Evolutionary conservation across 2,888 invertebrate genomes (phyloP).

Genomic region (Aethes cnicana): DNA sequence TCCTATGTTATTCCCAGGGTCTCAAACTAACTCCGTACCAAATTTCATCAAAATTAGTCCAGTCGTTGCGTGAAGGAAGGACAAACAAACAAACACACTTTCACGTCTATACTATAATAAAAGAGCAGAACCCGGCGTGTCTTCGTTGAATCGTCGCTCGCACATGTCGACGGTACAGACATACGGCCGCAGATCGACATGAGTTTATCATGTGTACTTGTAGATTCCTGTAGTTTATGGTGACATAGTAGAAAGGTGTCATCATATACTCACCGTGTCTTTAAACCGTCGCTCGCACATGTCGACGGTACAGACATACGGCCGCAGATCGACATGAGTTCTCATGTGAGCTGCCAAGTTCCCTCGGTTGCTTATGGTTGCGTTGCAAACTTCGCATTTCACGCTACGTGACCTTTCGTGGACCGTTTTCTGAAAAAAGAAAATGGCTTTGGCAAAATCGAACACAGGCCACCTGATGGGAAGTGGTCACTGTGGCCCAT

Average conservation of each 20-base stretch:
- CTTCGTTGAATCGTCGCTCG: constrained; percentile 12
- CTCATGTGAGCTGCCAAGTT: constrained; percentile 51
- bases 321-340: constrained; percentile 28
- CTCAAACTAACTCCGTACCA: too few species aligned
- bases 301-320: not conserved
- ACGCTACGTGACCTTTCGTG: constrained; percentile 43
- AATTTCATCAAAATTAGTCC: too few species aligned
- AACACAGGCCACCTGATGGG: too few species aligned
- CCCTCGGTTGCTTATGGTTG: constrained; percentile 33
- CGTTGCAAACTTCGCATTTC: constrained; percentile 55
- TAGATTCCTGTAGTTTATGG: constrained; percentile 43
- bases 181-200: constrained; percentile 10
- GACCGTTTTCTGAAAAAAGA: constrained; percentile 41
- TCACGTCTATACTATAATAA: too few species aligned
- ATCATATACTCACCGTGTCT: too few species aligned
- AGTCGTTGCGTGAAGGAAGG: too few species aligned
- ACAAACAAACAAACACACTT: too few species aligned
- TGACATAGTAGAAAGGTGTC: constrained; percentile 51
- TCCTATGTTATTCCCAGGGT: too few species aligned
- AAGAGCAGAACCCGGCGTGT: too few species aligned
- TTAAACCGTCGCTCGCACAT: constrained; percentile 8
- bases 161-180: not conserved
- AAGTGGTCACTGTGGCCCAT: too few species aligned
- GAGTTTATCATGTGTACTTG: constrained; percentile 44
- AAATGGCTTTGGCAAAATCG: too few species aligned